phyloP scores from a whole-genome alignment of 2,797 vertebrate species.

The Cichlasoma orientale region DNA sequence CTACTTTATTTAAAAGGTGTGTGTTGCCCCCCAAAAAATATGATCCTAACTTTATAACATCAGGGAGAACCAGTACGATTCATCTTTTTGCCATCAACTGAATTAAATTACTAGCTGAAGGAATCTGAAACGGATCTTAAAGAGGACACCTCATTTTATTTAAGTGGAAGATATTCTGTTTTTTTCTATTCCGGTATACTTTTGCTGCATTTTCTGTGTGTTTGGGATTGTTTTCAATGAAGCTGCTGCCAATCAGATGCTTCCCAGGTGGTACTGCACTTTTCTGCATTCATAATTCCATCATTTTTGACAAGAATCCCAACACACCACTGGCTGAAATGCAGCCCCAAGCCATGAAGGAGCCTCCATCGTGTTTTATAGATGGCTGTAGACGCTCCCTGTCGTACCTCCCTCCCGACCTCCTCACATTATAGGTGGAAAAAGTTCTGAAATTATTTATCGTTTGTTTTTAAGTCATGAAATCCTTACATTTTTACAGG shows the following conservation, averaged over 20 bases:
- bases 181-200: not conserved
- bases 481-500: too few species aligned
- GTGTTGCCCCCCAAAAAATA: not conserved
- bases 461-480: too few species aligned
- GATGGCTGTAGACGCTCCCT: too few species aligned
- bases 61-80: not conserved
- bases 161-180: not conserved
- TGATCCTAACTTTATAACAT: not conserved
- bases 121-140: not conserved
- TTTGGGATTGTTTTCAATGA: not conserved
- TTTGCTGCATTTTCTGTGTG: not conserved
- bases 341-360: too few species aligned
- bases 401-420: too few species aligned
- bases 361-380: too few species aligned
- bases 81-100: not conserved
- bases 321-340: too few species aligned
- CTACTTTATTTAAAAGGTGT: not conserved
- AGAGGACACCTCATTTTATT: not conserved
- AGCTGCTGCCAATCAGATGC: not conserved
- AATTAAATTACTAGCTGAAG: not conserved
- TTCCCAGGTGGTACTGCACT: too few species aligned
- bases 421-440: too few species aligned
- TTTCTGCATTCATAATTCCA: too few species aligned
- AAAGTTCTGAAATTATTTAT: too few species aligned
- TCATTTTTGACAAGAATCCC: too few species aligned